Evolutionary conservation across 2,113 vertebrate species (phyloP), one percentile per base, ranked within the genome.

Genomic region (Malurus cyaneus): DNA sequence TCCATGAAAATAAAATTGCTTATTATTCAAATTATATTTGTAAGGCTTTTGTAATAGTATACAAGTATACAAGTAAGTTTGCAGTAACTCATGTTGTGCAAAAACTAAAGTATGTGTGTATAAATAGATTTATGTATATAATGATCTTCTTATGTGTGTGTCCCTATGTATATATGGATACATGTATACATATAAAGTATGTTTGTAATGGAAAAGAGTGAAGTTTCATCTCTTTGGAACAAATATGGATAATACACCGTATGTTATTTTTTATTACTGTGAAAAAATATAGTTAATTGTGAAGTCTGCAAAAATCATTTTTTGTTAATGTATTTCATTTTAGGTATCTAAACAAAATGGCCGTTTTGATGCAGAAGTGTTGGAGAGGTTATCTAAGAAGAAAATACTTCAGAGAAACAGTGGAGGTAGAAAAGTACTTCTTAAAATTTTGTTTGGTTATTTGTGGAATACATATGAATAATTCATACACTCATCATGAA

Each of bases 321-420:
- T 89, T 93, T 78, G 11, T 86, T n/a, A 34, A 95, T 47, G 29
- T 97, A 85, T 97, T 97, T 96, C 89, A 89, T 97, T 97, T 87
- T 93, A 99, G 99, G 80, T 89, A 98, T 96, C 97, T 99, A 95
- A 97, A 97, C 94, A 98, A 96, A 97, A 97, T 97, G 76, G 98
- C 95, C 14, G 97, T 96, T 86, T 54, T 96, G 94, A 98, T 99
- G 95, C 99, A 99, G 97, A 99, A 98, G 96, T 98, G 95, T 94
- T 99, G 99, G 99, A 97, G 99, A 91, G 98, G 98, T 92, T 99
- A 98, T 97, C 96, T 67, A 92, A 98, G 98, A 96, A 98, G 98
- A 97, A 98, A 97, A 96, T 52, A 54, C 50, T 98, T 98, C 97
- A 98, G 97, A 97, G 96, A 97, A 96, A 96, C 97, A 97, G 97